Conservation (phyloP, 64 coral and sea anemone species). For the Orbicella faveolata region DNA sequence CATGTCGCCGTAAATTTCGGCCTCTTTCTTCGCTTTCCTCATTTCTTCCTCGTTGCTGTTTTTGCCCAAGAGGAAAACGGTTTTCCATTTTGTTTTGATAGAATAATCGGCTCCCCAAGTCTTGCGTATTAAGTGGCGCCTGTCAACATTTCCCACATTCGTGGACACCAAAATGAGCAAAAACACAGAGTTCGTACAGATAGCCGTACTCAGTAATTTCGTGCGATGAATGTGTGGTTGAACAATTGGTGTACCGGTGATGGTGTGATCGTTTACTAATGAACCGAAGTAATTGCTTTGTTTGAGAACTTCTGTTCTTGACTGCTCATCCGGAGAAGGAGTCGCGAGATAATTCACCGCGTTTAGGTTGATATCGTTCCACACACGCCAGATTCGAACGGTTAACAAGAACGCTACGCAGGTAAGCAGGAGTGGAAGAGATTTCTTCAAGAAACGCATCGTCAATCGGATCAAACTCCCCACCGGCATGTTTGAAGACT, state of each 20-base stretch:
- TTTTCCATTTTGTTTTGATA: slow-evolving; percentile 53
- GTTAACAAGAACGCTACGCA: slow-evolving; percentile 30
- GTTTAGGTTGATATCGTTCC: slow-evolving; percentile 27
- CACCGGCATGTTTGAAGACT: background rate
- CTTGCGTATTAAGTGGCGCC: slow-evolving; percentile 63
- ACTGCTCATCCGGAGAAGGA: background rate
- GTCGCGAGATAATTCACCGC: background rate
- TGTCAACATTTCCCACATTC: slow-evolving; percentile 56
- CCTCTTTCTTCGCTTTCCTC: slow-evolving; percentile 9
- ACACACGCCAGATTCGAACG: slow-evolving; percentile 25
- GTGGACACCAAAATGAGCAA: slow-evolving; percentile 73
- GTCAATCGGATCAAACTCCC: background rate
- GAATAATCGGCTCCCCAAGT: slow-evolving; percentile 70
- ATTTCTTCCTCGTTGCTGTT: slow-evolving; percentile 62
- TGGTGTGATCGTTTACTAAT: background rate
- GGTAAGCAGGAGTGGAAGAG: slow-evolving; percentile 15
- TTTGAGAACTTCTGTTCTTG: background rate
- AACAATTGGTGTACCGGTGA: background rate
- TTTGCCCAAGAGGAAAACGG: slow-evolving; percentile 50
- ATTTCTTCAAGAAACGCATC: slow-evolving; percentile 29
- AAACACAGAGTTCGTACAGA: slow-evolving; percentile 42
- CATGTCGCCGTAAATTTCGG: slow-evolving; percentile 68
- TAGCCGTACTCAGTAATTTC: slow-evolving; percentile 16
- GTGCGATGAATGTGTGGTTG: slow-evolving; percentile 33
- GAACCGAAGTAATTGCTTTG: background rate